A percentile compares a stretch with the other conserved stretches of the same genome.
Evolutionary conservation across 2,113 vertebrate genomes (phyloP).

Genomic region (Pterocles burchelli): DNA sequence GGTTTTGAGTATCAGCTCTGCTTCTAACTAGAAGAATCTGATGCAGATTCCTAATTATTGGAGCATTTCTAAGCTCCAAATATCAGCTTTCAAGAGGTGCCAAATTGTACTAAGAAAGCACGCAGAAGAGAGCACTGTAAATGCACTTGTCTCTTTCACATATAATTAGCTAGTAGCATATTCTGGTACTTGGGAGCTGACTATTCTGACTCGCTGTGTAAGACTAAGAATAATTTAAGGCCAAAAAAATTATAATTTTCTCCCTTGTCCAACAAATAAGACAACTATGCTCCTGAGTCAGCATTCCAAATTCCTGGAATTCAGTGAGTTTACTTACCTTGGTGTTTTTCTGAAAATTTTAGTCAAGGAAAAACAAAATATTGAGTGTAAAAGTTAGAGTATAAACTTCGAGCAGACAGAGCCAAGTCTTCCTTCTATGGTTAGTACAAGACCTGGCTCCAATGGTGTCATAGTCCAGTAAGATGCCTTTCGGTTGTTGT

Average conservation of each 20-base stretch:
- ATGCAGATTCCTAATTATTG: not conserved
- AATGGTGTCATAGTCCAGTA: not conserved
- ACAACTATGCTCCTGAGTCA: not conserved
- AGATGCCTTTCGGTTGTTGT: not conserved
- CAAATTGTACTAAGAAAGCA: not conserved
- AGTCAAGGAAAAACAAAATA: fast-evolving
- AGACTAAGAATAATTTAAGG: not conserved
- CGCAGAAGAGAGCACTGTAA: not conserved
- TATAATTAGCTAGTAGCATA: not conserved
- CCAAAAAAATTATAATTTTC: not conserved
- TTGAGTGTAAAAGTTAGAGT: fast-evolving
- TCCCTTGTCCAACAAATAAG: fast-evolving
- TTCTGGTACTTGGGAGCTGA: not conserved
- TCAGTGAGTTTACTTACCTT: not conserved
- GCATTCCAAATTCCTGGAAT: not conserved
- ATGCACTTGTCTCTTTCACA: not conserved
- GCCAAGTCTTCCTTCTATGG: not conserved
- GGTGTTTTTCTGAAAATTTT: not conserved
- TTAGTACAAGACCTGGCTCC: not conserved
- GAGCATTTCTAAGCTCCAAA: not conserved
- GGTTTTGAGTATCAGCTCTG: not conserved
- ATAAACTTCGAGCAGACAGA: not conserved
- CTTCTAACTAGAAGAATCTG: not conserved
- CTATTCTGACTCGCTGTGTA: not conserved
- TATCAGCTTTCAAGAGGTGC: not conserved